phyloP scores from a whole-genome alignment of 2,888 invertebrate genomes.

The Salticus scenicus region DNA sequence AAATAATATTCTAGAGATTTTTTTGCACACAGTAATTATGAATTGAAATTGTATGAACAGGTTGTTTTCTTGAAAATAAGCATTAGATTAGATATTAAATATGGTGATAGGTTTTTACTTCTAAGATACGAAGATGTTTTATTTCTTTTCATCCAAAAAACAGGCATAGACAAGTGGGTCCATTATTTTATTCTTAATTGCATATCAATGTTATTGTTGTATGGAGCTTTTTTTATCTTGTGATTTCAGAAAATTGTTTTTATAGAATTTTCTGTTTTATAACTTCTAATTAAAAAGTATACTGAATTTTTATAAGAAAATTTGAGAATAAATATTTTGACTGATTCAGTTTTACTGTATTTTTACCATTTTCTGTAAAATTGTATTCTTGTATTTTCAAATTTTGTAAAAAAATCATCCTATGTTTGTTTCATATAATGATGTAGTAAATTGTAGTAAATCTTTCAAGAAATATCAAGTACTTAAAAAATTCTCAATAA shows the following conservation, averaged over 20 bases:
- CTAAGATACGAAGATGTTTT: not conserved
- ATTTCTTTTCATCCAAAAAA: no score
- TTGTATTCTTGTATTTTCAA: conserved; percentile 11
- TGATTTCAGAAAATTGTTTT: not conserved
- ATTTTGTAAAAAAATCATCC: not conserved
- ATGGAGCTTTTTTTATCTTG: not conserved
- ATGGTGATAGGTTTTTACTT: not conserved
- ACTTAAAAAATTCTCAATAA: not conserved
- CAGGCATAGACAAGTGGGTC: not conserved
- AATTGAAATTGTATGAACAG: no score
- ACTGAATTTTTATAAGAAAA: conserved; percentile 17
- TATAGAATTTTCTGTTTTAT: not conserved
- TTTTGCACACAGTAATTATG: no score
- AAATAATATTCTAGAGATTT: no score
- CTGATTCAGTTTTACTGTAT: not conserved
- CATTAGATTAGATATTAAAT: no score
- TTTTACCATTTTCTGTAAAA: conserved; percentile 11
- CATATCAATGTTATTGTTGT: conserved; percentile 2
- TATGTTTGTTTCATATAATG: not conserved
- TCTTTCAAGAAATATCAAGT: not conserved
- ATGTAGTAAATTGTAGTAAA: not conserved
- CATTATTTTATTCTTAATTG: not conserved
- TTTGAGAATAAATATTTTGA: not conserved
- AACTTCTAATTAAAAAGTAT: not conserved
- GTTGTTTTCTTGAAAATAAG: no score